Base-by-base conservation (phyloP, 2,113 vertebrate species). In the Myxocyprinus asiaticus region DNA sequence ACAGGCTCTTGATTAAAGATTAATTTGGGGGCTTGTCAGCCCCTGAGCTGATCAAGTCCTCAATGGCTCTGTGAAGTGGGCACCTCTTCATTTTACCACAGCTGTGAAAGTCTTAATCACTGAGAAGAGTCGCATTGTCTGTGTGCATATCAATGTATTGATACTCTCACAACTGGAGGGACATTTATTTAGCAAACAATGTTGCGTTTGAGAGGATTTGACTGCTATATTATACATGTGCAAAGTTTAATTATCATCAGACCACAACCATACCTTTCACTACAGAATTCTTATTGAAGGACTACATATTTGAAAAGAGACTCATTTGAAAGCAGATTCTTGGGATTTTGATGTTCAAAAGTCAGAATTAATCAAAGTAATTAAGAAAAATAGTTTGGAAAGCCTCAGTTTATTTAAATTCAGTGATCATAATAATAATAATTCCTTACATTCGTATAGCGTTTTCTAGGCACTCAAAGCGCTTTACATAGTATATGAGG, bases 21-120 rank as follows among this genome's bases (percentile, higher is more conserved):
- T 70, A 69, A 75, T 75, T 69, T 70, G 70, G 66, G 68, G 71
- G 63, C 64, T 76, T 79, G 85, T 85, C 48, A 82, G 79, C 14
- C 71, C 5, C 56, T 80, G 82, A 84, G 80, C 75, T 83, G 85
- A 88, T 91, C 80, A 85, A 87, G 86, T 77, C 79, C 82, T 84
- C 66, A 77, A 84, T 66, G 73, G 71, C 66, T 70, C 67, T n/a
- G 48, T 58, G 14, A 65, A 55, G 65, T 58, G 42, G 59, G 59
- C 67, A 74, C 45, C 45, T 78, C 62, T 76, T 55, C 17, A 70
- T 68, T 65, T 83, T 12, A 58, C 61, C 80, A 76, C 83, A 72
- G 84, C 86, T 81, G 85, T 76, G 84, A 69, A 66, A 45, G 78
- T 76, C 78, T 81, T 88, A 81, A 78, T 79, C 79, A 77, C 76